These are phyloP conservation scores for Scomber japonicus DNA, from an alignment of 2,113 vertebrate species.

Conservation along the genomic window DNA sequence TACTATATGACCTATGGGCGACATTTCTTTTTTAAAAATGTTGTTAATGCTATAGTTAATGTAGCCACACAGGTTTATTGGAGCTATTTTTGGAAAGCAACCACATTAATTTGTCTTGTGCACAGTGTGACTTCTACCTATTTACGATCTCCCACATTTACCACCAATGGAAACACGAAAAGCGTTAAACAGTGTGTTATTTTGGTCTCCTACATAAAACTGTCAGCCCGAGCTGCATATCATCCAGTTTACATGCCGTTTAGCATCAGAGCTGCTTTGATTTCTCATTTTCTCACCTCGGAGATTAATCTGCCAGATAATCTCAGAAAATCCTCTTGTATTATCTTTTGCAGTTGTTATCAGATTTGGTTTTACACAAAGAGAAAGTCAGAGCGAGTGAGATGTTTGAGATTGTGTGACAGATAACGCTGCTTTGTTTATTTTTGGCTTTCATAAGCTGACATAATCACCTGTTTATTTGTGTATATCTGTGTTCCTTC, in stretches of 20 bases:
- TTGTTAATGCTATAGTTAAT: conserved; percentile 9
- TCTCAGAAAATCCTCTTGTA: neutral
- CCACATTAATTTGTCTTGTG: conserved; percentile 5
- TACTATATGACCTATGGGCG: conserved; percentile 4
- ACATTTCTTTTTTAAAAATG: conserved; percentile 9
- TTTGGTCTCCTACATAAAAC: conserved; percentile 30
- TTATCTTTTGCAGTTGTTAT: neutral
- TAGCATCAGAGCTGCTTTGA: neutral
- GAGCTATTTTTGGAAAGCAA: conserved; percentile 19
- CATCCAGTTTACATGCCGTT: neutral
- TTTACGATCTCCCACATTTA: conserved; percentile 38
- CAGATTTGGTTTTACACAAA: neutral
- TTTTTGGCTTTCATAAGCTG: conserved; percentile 1
- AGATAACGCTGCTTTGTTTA: conserved; percentile 21
- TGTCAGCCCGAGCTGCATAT: conserved; percentile 14
- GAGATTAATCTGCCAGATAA: neutral
- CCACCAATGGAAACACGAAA: conserved; percentile 9
- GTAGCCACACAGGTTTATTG: conserved; percentile 16
- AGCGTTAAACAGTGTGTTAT: conserved; percentile 26
- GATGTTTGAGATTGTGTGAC: conserved; percentile 9
- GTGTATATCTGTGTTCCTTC: conserved; percentile 18
- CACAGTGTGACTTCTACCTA: conserved; percentile 16
- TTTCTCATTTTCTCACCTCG: conserved; percentile 2
- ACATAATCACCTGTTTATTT: conserved; percentile 10
- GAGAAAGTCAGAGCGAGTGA: neutral